Percentiles rank a stretch among this genome's conserved stretches.
Evolutionary conservation across 2,113 vertebrate genomes (phyloP).

Genomic region (Ovis canadensis): DNA sequence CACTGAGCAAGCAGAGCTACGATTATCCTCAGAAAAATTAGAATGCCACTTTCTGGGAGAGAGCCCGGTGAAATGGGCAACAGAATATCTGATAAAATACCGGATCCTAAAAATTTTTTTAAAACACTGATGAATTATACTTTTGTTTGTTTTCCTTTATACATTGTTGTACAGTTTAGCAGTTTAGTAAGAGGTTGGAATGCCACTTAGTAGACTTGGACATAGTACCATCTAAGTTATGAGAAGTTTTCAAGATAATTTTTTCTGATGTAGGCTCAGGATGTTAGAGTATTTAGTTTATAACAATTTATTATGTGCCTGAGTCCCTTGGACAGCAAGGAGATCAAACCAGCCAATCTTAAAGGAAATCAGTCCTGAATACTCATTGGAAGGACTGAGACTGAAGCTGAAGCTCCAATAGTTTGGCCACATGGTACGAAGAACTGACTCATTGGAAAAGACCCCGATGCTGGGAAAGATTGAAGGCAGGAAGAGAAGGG

Average conservation of each 20-base stretch:
- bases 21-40: constrained; percentile 35
- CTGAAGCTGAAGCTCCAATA: neutral
- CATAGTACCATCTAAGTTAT: constrained; percentile 6
- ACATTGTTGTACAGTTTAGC: neutral
- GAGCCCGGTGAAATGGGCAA: neutral
- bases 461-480: neutral
- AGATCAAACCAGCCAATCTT: neutral
- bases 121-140: neutral
- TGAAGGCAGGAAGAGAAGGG: neutral
- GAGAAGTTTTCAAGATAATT: constrained; percentile 32
- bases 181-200: neutral
- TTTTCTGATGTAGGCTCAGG: neutral
- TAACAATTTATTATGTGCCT: neutral
- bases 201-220: neutral
- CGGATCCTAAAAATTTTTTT: neutral
- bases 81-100: neutral
- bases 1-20: neutral
- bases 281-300: constrained; percentile 38
- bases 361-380: neutral
- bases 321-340: neutral
- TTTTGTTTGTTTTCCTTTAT: neutral
- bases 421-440: neutral
- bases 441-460: neutral
- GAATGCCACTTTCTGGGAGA: constrained; percentile 23
- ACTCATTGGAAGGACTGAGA: neutral